Evolutionary conservation across 2,888 invertebrate genomes (phyloP).

Genomic region (Heliconius ethilla): DNA sequence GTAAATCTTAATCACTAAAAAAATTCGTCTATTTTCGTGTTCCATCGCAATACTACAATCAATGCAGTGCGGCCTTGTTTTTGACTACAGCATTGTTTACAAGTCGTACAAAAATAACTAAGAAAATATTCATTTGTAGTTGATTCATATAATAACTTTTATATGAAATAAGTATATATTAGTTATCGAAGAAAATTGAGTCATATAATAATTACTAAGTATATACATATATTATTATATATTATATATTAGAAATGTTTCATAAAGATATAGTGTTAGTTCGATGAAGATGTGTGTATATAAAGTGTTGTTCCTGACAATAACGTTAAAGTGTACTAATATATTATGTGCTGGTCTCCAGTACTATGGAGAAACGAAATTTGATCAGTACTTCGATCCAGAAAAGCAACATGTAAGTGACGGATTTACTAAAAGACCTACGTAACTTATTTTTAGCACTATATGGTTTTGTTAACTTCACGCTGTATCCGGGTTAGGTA

Average conservation of each 20-base stretch:
- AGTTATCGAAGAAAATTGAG: background rate
- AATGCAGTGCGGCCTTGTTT: conserved; percentile 21
- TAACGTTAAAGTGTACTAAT: conserved; percentile 8
- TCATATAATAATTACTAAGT: background rate
- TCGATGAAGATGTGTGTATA: conserved; percentile 26
- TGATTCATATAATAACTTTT: background rate
- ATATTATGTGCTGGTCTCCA: conserved; percentile 17
- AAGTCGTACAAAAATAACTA: conserved; percentile 22
- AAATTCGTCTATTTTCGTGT: conserved; percentile 31
- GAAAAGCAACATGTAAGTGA: background rate
- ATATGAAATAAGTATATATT: background rate
- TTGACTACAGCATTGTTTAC: conserved; percentile 26
- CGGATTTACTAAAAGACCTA: background rate
- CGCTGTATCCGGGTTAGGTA: background rate
- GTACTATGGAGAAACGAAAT: background rate
- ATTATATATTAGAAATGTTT: background rate
- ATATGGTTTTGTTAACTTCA: background rate
- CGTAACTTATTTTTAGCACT: background rate
- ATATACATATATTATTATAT: background rate
- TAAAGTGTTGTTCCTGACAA: conserved; percentile 18
- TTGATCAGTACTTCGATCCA: background rate
- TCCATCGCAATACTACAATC: conserved; percentile 30
- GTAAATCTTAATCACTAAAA: conserved; percentile 37
- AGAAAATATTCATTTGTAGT: background rate
- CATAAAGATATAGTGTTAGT: conserved; percentile 15